Base-by-base conservation (phyloP, 2,888 invertebrate species). In the Sesamia inferens region DNA sequence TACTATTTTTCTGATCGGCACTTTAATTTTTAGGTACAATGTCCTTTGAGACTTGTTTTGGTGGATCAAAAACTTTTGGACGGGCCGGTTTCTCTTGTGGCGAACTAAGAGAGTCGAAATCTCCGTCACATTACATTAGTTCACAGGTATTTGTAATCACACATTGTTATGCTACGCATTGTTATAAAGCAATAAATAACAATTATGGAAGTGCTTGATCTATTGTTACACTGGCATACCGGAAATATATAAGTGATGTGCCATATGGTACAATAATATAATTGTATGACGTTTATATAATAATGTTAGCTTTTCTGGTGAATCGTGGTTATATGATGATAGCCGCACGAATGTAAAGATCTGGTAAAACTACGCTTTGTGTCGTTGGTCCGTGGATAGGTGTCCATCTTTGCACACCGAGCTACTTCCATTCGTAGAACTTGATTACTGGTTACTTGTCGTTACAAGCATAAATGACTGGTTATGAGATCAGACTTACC, bases 151-250 rank as follows among this genome's bases (percentile, higher is more conserved):
- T 58, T 39, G 22, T 39, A 71, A 31, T 69, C 2, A 42, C 5
- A 47, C 22, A 16, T 44, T 2, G 13, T 62, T 58, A 42, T 14
- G 24, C 5, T 42, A 31, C 39, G 19, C 57, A 51, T 19, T 48
- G 39, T 14, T 51, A n/a, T 22, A 42, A 16, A 68, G 47, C 44
- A 66, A 2, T 65, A 68, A 66, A 48, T 64, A 74, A 42, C 31
- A 63, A 31, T 31, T 31, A 31, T 2, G 31, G 8, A 55, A 54
- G 31, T 54, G 47, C 39, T 58, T 71, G 59, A 61, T 39, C 13
- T n/a, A 55, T 55, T 65, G 39, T 64, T 73, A 54, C 22, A 59
- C 11, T n/a, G n/a, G 24, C 55, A 31, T 79, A 59, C 39, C 14
- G 51, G 39, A 64, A 54, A 79, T 47, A 14, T 14, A 8, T 39